Evolutionary conservation across 2,113 vertebrate genomes (phyloP).

Genomic region (Pontoporia blainvillei): DNA sequence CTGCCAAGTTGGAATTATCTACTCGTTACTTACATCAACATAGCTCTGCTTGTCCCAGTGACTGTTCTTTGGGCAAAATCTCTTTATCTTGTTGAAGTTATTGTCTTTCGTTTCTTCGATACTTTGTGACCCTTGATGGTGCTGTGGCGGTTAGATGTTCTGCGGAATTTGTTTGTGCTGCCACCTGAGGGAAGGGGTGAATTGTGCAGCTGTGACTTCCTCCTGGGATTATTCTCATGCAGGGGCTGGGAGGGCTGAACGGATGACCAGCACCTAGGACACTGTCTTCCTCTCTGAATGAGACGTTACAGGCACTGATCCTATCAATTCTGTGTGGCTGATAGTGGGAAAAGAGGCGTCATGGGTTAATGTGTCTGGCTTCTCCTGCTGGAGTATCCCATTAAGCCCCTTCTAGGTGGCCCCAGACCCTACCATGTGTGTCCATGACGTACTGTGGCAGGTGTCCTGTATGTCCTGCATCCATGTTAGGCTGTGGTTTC

Average conservation of each 20-base stretch:
- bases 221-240: background rate
- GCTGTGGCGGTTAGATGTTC: background rate
- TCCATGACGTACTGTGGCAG: background rate
- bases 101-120: background rate
- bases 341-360: background rate
- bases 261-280: too few species aligned
- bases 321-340: too few species aligned
- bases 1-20: too few species aligned
- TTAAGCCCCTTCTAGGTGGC: too few species aligned
- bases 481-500: background rate
- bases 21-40: background rate
- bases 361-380: too few species aligned
- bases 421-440: background rate
- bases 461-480: too few species aligned
- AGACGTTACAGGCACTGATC: background rate
- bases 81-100: background rate
- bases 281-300: background rate
- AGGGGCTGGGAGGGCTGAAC: background rate
- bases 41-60: background rate
- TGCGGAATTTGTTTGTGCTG: background rate
- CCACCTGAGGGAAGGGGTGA: background rate
- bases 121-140: background rate
- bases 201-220: background rate
- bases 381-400: background rate
- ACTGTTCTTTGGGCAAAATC: background rate